Percentiles rank a stretch among this genome's conserved stretches.
These are phyloP conservation scores for Chaitophorus viminalis DNA, from an alignment of 2,888 invertebrate species.

Conservation along the genomic window DNA sequence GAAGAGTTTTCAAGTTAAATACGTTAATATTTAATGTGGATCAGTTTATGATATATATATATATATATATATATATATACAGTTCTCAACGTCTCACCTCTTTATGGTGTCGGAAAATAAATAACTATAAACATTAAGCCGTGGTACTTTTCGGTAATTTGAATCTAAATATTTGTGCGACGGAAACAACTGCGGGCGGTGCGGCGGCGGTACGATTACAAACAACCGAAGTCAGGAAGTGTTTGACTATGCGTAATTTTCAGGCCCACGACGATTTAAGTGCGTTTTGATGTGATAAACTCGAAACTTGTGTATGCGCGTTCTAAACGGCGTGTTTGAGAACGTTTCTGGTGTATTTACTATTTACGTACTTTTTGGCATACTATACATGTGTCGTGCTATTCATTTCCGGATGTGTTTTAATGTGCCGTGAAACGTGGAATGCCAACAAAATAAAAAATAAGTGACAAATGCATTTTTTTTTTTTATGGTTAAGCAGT, in stretches of 20 bases:
- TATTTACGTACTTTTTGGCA: conserved; percentile 47
- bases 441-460: conserved; percentile 12
- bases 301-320: conserved; percentile 1
- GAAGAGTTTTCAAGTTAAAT: neutral
- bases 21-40: neutral
- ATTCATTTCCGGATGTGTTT: conserved; percentile 48
- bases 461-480: neutral
- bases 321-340: neutral
- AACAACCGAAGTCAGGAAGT: conserved; percentile 35
- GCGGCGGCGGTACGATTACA: neutral
- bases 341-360: conserved; percentile 38
- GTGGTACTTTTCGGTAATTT: conserved; percentile 4
- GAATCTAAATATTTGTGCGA: conserved; percentile 48
- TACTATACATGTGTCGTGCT: conserved; percentile 4
- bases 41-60: neutral
- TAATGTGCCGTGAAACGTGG: conserved; percentile 47
- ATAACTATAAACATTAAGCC: neutral
- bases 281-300: conserved; percentile 36
- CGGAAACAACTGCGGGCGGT: neutral
- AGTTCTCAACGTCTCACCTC: neutral
- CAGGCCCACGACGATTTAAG: conserved; percentile 17
- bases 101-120: neutral
- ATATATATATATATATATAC: too few relatives aligned
- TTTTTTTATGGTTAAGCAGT: neutral
- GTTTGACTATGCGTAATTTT: conserved; percentile 53